These are phyloP conservation scores for Apeira syringaria DNA, from an alignment of 2,888 invertebrate genomes.

Conservation along the genomic window DNA sequence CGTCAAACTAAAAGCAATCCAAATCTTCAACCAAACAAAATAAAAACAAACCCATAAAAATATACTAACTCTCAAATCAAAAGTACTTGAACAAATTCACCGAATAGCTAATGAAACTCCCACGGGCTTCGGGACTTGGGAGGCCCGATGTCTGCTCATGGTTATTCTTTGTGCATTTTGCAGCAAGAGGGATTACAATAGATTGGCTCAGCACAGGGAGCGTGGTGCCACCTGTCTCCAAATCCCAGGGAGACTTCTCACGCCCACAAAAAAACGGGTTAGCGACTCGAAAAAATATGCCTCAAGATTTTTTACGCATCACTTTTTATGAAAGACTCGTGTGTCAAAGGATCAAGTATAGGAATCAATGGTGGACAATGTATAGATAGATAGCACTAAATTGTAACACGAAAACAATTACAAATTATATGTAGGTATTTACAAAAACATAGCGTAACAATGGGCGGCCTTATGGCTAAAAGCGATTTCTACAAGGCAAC, in stretches of 20 bases:
- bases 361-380: too few relatives aligned
- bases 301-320: conserved; percentile 38
- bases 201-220: conserved; percentile 15
- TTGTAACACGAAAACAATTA: too few relatives aligned
- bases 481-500: too few relatives aligned
- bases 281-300: conserved; percentile 42
- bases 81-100: conserved; percentile 21
- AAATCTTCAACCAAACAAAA: too few relatives aligned
- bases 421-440: too few relatives aligned
- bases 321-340: conserved; percentile 17
- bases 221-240: conserved; percentile 58
- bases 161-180: conserved; percentile 21
- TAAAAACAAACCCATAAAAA: conserved; percentile 1
- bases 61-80: conserved; percentile 23
- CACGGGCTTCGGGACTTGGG: conserved; percentile 3
- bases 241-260: conserved; percentile 59
- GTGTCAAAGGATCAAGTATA: not conserved
- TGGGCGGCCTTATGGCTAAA: too few relatives aligned
- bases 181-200: conserved; percentile 36
- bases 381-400: too few relatives aligned
- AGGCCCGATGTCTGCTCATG: conserved; percentile 15
- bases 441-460: too few relatives aligned
- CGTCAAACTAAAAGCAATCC: too few relatives aligned
- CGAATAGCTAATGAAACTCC: conserved; percentile 9
- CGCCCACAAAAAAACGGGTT: conserved; percentile 77